Base-by-base conservation (phyloP, 1,140 invertebrate genomes). In the Drosophila arawakana region DNA sequence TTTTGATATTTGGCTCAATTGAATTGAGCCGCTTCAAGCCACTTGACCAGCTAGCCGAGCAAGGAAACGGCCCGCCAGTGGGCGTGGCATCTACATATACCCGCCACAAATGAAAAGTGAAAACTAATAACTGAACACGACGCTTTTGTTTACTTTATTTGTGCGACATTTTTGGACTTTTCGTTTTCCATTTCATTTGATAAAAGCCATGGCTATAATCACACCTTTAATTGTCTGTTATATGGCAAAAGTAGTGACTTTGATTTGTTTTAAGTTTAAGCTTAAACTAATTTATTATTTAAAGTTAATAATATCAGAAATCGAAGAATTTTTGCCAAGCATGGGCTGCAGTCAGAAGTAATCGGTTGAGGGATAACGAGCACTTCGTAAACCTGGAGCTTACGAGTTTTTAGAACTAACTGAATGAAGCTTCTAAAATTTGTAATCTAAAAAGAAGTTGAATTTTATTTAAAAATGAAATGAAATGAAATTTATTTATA, bases 101-200 rank as follows among this genome's bases (percentile, higher is more conserved):
- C 52, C 46, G 52, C 52, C 46, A 15, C 44, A 65, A 70, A 80
- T 54, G 46, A 86, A 86, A 88, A 88, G 84, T 89, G 83, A 88
- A 88, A 88, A 88, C 18, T 1, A 21, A 21, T 21, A 21, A 21
- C 82, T 67, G 72, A 49, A 63, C 62, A 61, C 34, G 46, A 2
- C 25, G 6, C 25, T 30, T 30, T 30, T 30, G 6, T 6, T 30
- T 30, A 30, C 25, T 30, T 30, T 5, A 30, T 6, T 78, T 61
- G 65, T 71, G 84, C 69, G 77, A 89, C 84, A 81, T 74, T 80
- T 30, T 85, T 65, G 73, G 18, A 21, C 1, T 21, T 21, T 21
- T 21, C 18, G 49, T 72, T 83, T 80, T 59, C 60, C 60, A 73
- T 79, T 73, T 77, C 77, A 55, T 73, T 86, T 78, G 65, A 70